Percentiles rank a stretch among this genome's conserved stretches.
Evolutionary conservation across 2,797 vertebrate genomes (phyloP).

Genomic region (Acanthurus tractus): DNA sequence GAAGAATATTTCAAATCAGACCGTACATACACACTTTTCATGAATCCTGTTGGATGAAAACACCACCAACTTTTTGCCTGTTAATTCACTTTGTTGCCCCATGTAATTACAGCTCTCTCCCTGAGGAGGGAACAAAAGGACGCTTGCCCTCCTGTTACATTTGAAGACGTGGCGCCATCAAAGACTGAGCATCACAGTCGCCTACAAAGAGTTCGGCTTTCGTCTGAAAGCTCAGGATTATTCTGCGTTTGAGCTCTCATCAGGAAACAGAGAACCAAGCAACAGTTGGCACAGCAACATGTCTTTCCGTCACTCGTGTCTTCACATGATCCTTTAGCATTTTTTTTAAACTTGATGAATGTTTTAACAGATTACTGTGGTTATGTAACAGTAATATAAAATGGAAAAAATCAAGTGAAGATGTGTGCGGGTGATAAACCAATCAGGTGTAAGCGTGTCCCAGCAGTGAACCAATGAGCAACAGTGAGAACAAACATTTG

Average conservation of each 20-base stretch:
- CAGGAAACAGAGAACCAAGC: neutral
- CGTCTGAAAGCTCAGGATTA: neutral
- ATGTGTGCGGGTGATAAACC: neutral
- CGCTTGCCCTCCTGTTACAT: no score
- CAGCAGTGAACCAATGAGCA: constrained; percentile 17
- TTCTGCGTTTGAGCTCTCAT: neutral
- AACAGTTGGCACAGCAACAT: neutral
- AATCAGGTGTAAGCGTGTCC: neutral
- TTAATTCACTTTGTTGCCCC: no score
- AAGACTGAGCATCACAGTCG: no score
- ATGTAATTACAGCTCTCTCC: no score
- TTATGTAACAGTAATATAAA: neutral
- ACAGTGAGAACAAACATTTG: constrained; percentile 45
- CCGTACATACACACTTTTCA: neutral
- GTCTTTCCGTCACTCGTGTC: no score
- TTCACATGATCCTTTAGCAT: constrained; percentile 4
- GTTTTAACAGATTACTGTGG: neutral
- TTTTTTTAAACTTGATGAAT: neutral
- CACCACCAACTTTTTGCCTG: no score
- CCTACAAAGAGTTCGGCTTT: neutral
- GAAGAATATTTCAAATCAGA: neutral
- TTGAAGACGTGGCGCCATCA: no score
- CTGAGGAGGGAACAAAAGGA: no score
- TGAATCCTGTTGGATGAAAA: neutral
- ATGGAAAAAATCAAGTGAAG: constrained; percentile 2